Evolutionary conservation across 1,140 invertebrate species (phyloP).

Genomic region (Tetramorium simillimum): DNA sequence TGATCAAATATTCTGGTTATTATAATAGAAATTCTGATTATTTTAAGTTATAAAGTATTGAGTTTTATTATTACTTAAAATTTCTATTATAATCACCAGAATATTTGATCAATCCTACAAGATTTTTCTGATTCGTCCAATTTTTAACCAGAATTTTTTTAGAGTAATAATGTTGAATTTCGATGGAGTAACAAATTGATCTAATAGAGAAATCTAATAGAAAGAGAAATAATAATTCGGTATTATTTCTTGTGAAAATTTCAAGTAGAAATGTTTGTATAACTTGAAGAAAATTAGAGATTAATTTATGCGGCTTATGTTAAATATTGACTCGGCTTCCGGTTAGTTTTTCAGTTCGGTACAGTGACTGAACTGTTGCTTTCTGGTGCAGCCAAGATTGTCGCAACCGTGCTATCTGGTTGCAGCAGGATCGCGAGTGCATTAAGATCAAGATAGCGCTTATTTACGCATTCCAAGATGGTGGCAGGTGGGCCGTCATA

Average conservation of each 20-base stretch:
- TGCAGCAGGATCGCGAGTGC: conserved; percentile 47
- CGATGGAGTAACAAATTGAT: no score
- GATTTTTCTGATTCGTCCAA: no score
- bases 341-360: neutral
- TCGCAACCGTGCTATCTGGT: conserved; percentile 21
- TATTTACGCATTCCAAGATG: conserved; percentile 71
- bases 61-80: no score
- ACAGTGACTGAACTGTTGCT: neutral
- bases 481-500: conserved; percentile 65
- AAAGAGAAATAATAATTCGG: no score
- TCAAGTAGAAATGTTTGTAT: neutral
- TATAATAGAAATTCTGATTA: no score
- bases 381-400: conserved; percentile 41
- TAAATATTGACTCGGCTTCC: neutral
- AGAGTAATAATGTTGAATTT: no score
- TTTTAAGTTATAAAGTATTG: no score
- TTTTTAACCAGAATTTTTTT: no score
- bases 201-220: no score
- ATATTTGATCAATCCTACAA: no score
- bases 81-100: no score
- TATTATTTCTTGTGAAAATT: neutral
- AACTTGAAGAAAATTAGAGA: neutral
- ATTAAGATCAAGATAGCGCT: conserved; percentile 69
- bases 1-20: no score
- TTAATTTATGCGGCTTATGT: neutral